These are phyloP conservation scores for Clistopyga incitator DNA, from an alignment of 2,888 invertebrate species.

Conservation along the genomic window DNA sequence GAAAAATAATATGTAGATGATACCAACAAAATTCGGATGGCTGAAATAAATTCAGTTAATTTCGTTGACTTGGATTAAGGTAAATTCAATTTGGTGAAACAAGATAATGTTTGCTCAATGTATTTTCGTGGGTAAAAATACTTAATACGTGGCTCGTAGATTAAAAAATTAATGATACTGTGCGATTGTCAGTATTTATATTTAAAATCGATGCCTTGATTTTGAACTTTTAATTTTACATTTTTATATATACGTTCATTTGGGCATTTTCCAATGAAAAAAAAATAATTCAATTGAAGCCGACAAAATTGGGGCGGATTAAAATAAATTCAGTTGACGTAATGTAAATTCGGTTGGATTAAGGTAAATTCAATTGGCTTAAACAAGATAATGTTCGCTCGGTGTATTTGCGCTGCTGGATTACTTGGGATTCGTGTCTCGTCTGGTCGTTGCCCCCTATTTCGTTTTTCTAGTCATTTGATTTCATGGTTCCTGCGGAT, in stretches of 20 bases:
- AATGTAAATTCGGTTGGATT: not conserved
- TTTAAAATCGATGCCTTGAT: too few relatives aligned
- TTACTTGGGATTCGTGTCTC: slow-evolving; percentile 13
- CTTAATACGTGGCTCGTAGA: too few relatives aligned
- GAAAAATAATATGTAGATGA: not conserved
- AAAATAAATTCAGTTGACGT: too few relatives aligned
- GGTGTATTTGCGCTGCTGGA: not conserved
- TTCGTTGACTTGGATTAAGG: not conserved
- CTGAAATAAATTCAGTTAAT: too few relatives aligned
- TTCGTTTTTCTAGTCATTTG: slow-evolving; percentile 22
- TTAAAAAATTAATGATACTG: too few relatives aligned
- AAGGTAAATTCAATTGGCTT: not conserved
- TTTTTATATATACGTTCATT: too few relatives aligned
- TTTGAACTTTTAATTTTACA: too few relatives aligned
- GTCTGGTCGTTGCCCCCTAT: slow-evolving; percentile 33
- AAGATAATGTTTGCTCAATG: too few relatives aligned
- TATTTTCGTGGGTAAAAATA: too few relatives aligned
- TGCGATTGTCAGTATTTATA: too few relatives aligned
- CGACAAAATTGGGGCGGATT: not conserved
- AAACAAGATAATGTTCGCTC: not conserved
- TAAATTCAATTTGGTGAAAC: not conserved
- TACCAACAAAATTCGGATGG: not conserved
- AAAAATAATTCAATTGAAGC: not conserved
- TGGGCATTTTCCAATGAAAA: not conserved
- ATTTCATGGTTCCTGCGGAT: slow-evolving; percentile 3